Base-by-base conservation (phyloP, 2,888 invertebrate genomes). In the Tanytarsus gracilentus region DNA sequence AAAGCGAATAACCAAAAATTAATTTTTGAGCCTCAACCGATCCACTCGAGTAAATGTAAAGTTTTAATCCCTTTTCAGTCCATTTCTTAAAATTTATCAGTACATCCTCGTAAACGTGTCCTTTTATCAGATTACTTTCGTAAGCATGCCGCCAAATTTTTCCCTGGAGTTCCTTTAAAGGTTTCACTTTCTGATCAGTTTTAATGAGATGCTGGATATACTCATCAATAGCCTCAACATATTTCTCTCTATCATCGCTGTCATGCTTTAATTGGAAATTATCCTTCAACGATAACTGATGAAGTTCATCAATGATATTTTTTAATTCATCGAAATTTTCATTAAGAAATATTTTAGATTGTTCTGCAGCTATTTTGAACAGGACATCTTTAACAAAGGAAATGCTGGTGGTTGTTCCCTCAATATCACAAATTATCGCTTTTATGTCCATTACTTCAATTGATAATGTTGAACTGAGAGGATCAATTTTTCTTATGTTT, bases 1-100 rank as follows among this genome's bases (percentile, higher is more conserved):
- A 78, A 16, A 76, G 74, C 2, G 91, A 84, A 71, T 90, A 78
- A 0, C 78, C 78, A 71, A 96, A 94, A 3, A 96, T 78, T 8
- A 95, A 77, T 69, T 91, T 88, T 72, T 97, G 97, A 11, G 95
- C 89, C 67, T 87, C 85, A 1, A 91, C 83, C 61, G 92, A 93
- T 50, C 95, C 96, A 25, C 94, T 94, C 0, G 96, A 96, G 72
- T 90, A 97, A 63, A 95, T 84, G 69, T 84, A 93, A 52, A 96
- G 76, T 64, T 80, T 80, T 30, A 81, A 79, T 9, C 84, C 86
- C 11, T 77, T 73, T 3, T 80, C 76, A 3, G 78, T 79, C 86
- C 94, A 88, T 62, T 78, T 75, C 68, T 86, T 78, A 50, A 97
- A 77, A 1, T 86, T 84, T 14, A 78, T 76, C 0, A 82, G 78